Conservation (phyloP, 2,797 vertebrate genomes). For the Melanotaenia trifasciata region DNA sequence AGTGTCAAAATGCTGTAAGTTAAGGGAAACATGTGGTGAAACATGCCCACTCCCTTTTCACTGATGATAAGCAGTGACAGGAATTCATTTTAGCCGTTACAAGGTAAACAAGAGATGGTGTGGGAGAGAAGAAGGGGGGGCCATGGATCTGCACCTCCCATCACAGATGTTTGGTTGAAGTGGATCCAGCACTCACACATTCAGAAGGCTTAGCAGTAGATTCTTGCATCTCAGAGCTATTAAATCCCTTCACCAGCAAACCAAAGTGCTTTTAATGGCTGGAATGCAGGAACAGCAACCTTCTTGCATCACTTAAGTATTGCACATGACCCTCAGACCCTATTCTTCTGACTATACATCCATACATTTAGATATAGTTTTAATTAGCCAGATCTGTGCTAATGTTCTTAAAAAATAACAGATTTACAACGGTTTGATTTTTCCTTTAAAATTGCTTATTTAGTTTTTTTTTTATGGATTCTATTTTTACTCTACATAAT, state of each 20-base stretch:
- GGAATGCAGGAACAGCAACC: conserved; percentile 7
- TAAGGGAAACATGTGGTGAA: background rate
- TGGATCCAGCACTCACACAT: conserved; percentile 9
- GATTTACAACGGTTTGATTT: background rate
- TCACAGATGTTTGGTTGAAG: conserved; percentile 42
- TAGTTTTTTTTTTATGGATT: background rate
- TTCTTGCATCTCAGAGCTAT: conserved; percentile 26
- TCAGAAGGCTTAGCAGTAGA: conserved; percentile 1
- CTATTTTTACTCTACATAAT: background rate
- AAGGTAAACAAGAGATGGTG: background rate
- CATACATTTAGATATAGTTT: conserved; percentile 20
- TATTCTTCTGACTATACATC: background rate
- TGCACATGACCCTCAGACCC: conserved; percentile 8
- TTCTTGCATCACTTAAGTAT: conserved; percentile 3
- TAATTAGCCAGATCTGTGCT: background rate
- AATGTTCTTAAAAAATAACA: background rate
- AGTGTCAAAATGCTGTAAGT: conserved; percentile 25
- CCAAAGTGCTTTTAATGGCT: conserved; percentile 29
- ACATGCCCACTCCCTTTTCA: background rate
- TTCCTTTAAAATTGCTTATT: background rate
- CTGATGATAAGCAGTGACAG: background rate
- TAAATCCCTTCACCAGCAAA: conserved; percentile 7
- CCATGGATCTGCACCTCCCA: conserved; percentile 2
- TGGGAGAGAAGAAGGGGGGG: background rate
- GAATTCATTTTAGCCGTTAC: conserved; percentile 3